Conservation (phyloP, 2,113 vertebrate species). For the Felis chaus region DNA sequence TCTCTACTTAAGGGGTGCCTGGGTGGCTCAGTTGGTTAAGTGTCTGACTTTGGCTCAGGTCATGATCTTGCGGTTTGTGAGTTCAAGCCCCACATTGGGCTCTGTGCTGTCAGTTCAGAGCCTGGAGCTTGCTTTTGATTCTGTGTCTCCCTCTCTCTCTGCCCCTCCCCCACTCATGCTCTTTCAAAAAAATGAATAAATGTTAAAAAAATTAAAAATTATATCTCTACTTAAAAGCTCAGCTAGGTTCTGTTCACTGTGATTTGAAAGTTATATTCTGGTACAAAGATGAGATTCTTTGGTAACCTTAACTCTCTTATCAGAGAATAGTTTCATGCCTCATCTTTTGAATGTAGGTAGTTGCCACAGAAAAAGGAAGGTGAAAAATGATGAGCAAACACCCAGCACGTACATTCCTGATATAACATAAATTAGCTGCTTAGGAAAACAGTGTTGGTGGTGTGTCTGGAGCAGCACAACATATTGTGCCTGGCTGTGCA, state of each 20-base stretch:
- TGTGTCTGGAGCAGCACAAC: not conserved
- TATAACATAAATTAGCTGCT: not conserved
- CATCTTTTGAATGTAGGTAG: not conserved
- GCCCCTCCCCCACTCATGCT: too few species aligned
- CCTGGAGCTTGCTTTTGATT: too few species aligned
- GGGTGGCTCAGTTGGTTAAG: too few species aligned
- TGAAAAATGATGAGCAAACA: not conserved
- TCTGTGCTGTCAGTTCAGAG: too few species aligned
- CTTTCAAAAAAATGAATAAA: too few species aligned
- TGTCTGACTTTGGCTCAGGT: too few species aligned
- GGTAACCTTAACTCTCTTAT: not conserved
- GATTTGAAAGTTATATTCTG: not conserved
- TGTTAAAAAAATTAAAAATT: not conserved
- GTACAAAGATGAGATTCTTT: not conserved
- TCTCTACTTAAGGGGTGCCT: not conserved
- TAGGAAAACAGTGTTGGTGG: not conserved
- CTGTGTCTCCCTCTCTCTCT: too few species aligned
- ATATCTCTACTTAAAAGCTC: not conserved
- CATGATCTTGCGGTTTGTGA: too few species aligned
- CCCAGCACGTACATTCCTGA: not conserved
- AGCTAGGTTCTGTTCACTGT: not conserved
- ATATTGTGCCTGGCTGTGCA: not conserved
- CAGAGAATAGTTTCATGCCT: not conserved
- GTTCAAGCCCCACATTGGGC: too few species aligned
- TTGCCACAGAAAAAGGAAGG: not conserved